These are phyloP conservation scores for Sitodiplosis mosellana DNA, from an alignment of 1,140 invertebrate species.

Conservation along the genomic window DNA sequence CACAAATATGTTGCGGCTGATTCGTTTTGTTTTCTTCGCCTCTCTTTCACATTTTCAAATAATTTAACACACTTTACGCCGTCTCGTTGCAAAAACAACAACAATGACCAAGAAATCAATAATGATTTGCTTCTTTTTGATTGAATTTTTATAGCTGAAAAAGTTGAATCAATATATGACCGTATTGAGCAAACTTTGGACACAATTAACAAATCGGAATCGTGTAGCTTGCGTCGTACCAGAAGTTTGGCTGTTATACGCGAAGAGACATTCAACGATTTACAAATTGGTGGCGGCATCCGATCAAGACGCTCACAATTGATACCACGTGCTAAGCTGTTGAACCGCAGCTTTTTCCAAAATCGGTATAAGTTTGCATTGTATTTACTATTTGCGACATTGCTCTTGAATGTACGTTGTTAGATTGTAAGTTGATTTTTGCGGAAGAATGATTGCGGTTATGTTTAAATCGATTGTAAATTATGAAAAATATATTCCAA, in stretches of 20 bases:
- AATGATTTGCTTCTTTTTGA: not conserved
- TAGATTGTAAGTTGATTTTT: too few relatives aligned
- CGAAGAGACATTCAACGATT: constrained; percentile 48
- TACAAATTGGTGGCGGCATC: constrained; percentile 34
- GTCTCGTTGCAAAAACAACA: not conserved
- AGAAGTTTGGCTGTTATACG: constrained; percentile 56
- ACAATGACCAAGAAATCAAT: not conserved
- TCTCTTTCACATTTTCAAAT: too few relatives aligned
- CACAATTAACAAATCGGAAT: constrained; percentile 16
- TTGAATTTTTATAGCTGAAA: not conserved
- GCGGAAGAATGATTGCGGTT: too few relatives aligned
- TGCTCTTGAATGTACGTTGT: too few relatives aligned
- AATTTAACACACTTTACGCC: not conserved
- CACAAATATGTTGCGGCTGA: too few relatives aligned
- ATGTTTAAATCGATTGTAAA: too few relatives aligned
- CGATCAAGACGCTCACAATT: constrained; percentile 45
- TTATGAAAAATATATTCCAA: too few relatives aligned
- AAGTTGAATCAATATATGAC: not conserved
- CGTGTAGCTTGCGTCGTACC: constrained; percentile 46
- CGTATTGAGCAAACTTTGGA: not conserved
- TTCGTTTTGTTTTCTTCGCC: too few relatives aligned
- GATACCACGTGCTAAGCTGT: constrained; percentile 54
- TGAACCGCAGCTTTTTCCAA: constrained; percentile 50
- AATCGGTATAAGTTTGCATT: constrained; percentile 30
- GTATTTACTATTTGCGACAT: too few relatives aligned